Conservation (phyloP, 2,113 vertebrate genomes). For the Rhynchomys soricoides region DNA sequence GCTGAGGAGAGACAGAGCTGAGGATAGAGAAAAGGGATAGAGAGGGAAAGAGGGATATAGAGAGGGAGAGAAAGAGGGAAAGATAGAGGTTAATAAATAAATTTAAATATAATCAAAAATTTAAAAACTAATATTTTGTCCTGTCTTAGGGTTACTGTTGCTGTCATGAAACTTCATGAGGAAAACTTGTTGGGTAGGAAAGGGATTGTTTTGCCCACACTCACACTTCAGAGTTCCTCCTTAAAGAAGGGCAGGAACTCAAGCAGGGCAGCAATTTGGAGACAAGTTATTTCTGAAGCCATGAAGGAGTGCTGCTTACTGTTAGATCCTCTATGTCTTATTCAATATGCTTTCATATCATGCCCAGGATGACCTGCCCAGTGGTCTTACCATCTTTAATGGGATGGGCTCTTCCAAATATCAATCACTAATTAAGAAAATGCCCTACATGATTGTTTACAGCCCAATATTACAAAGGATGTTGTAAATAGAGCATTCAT, state of each 20-base stretch:
- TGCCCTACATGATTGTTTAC: background rate
- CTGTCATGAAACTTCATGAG: background rate
- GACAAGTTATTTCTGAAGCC: background rate
- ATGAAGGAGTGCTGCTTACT: background rate
- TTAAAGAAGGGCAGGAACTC: background rate
- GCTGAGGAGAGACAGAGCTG: background rate
- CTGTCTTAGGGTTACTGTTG: background rate
- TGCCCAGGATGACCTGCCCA: background rate
- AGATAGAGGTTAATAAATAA: background rate
- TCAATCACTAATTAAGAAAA: background rate
- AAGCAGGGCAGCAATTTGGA: background rate
- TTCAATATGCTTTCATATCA: background rate
- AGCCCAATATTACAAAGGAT: background rate
- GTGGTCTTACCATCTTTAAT: background rate
- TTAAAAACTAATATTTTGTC: background rate
- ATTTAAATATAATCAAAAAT: background rate
- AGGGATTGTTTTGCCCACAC: no score
- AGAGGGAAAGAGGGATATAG: no score
- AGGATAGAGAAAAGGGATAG: background rate
- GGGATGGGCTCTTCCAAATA: background rate
- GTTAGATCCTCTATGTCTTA: background rate
- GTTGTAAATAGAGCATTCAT: background rate
- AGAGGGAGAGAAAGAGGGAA: background rate
- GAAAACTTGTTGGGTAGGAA: background rate
- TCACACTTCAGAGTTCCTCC: background rate